A percentile compares a stretch with the other conserved stretches of the same genome.
These are phyloP conservation scores for Belonocnema kinseyi DNA, from an alignment of 1,140 invertebrate genomes.

Conservation along the genomic window DNA sequence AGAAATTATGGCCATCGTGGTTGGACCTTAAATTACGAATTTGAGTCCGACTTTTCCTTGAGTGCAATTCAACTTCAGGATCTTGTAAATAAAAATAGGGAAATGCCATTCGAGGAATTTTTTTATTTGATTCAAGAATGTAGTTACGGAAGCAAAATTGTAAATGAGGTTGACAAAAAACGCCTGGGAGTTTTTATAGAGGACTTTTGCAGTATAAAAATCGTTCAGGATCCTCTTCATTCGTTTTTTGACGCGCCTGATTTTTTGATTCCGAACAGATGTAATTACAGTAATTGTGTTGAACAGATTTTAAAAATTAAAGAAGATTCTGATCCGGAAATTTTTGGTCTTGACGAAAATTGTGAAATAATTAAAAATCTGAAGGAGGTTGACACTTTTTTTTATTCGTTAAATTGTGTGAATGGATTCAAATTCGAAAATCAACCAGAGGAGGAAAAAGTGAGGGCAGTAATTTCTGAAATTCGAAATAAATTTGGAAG, in stretches of 20 bases:
- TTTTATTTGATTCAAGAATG: constrained; percentile 82
- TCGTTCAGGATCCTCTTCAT: constrained; percentile 55
- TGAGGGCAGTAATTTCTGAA: constrained; percentile 67
- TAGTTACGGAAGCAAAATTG: constrained; percentile 85
- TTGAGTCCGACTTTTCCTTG: constrained; percentile 81
- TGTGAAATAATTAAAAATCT: constrained; percentile 80
- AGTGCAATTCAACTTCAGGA: constrained; percentile 79
- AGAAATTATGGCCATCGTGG: constrained; percentile 81
- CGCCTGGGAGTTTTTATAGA: constrained; percentile 77
- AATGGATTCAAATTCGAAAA: constrained; percentile 25
- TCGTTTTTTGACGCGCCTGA: constrained; percentile 68
- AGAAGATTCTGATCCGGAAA: constrained; percentile 73
- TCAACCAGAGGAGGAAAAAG: constrained; percentile 38
- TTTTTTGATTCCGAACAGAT: constrained; percentile 80
- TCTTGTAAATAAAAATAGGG: constrained; percentile 70
- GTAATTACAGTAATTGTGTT: constrained; percentile 82
- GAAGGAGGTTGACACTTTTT: constrained; percentile 69
- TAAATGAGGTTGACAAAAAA: constrained; percentile 80
- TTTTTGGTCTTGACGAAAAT: constrained; percentile 81
- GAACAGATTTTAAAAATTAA: constrained; percentile 78
- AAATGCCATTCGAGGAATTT: constrained; percentile 79
- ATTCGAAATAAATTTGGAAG: constrained; percentile 75
- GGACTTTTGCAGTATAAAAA: constrained; percentile 77
- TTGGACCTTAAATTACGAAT: constrained; percentile 84
- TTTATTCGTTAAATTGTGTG: constrained; percentile 75